These are phyloP conservation scores for Thalassoma bifasciatum DNA, from an alignment of 2,113 vertebrate species.

Conservation along the genomic window DNA sequence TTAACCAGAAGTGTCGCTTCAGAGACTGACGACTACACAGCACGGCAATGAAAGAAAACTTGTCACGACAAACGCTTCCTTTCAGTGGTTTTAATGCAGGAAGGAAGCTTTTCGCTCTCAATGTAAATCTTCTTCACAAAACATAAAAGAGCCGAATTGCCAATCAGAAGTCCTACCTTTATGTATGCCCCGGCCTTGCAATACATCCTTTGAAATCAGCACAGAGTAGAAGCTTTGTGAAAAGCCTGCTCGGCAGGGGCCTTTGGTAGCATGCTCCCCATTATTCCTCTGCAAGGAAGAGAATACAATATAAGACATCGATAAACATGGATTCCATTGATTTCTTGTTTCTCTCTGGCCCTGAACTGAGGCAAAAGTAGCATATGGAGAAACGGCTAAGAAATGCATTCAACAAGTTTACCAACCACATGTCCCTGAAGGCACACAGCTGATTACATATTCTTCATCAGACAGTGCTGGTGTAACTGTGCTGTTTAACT, in stretches of 20 bases:
- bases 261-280: constrained; percentile 72
- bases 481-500: constrained; percentile 17
- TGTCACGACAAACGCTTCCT: neutral
- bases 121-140: constrained; percentile 8
- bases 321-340: constrained; percentile 70
- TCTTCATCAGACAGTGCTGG: neutral
- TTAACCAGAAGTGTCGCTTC: neutral
- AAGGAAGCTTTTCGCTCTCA: neutral
- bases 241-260: constrained; percentile 82
- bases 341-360: constrained; percentile 41
- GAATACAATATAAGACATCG: constrained; percentile 57
- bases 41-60: neutral
- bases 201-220: constrained; percentile 81
- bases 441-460: constrained; percentile 18
- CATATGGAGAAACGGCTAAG: constrained; percentile 3
- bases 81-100: constrained; percentile 4
- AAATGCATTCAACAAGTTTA: constrained; percentile 57
- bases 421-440: constrained; percentile 13
- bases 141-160: constrained; percentile 14
- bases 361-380: neutral
- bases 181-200: constrained; percentile 71
- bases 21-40: neutral
- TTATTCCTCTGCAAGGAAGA: constrained; percentile 79
- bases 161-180: constrained; percentile 78
- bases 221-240: constrained; percentile 84